Conservation (phyloP, 2,113 vertebrate genomes). For the Piprites chloris region DNA sequence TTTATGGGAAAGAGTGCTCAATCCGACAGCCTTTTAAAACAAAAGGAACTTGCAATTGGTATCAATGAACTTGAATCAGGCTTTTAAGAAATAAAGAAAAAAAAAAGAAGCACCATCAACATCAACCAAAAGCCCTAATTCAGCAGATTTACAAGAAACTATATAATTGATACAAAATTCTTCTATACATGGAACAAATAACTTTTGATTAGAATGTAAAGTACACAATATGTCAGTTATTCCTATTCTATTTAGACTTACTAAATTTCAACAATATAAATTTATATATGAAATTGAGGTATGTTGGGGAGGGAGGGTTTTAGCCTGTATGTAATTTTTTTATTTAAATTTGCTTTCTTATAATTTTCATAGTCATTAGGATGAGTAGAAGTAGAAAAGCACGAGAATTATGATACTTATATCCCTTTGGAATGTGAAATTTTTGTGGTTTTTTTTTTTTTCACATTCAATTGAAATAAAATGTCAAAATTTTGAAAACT, state of each 20-base stretch:
- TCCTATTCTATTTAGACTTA: neutral
- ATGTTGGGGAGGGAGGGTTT: accelerated
- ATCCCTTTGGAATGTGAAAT: neutral
- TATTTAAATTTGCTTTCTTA: neutral
- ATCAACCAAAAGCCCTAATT: neutral
- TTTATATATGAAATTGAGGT: neutral
- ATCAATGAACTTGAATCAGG: neutral
- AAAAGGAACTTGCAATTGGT: neutral
- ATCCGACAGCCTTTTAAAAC: neutral
- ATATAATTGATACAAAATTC: neutral
- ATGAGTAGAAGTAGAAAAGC: neutral
- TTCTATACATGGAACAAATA: accelerated
- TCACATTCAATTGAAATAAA: neutral
- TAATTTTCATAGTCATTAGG: neutral
- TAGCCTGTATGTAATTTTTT: neutral
- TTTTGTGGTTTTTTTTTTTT: neutral
- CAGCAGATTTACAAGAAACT: neutral
- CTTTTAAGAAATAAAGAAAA: neutral
- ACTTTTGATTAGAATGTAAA: neutral
- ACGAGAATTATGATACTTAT: neutral
- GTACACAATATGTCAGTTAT: neutral
- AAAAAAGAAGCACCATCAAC: neutral
- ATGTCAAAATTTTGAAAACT: neutral
- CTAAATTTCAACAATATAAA: neutral
- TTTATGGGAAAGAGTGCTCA: neutral